Evolutionary conservation across 2,113 vertebrate species (phyloP).

Genomic region (Apaloderma vittatum): DNA sequence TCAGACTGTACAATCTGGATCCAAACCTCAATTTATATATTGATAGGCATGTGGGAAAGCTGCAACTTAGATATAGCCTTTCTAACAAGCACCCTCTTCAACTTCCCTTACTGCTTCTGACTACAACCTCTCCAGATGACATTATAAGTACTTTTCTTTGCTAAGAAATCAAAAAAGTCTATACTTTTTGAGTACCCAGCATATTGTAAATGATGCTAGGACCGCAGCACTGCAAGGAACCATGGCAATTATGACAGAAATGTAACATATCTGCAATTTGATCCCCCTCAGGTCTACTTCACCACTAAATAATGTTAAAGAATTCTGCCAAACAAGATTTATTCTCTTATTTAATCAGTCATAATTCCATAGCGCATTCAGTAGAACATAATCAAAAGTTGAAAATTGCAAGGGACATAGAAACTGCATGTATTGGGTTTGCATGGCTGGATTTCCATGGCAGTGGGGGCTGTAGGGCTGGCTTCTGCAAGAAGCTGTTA

Average conservation of each 20-base stretch:
- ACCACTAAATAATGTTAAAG: neutral
- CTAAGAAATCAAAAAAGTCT: neutral
- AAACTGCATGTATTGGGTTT: too few relatives aligned
- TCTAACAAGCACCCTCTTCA: neutral
- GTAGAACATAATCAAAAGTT: neutral
- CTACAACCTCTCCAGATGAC: neutral
- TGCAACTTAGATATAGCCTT: neutral
- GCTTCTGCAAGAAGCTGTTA: too few relatives aligned
- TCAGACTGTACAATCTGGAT: neutral
- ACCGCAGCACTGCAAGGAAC: neutral
- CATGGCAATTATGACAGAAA: neutral
- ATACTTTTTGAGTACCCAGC: neutral
- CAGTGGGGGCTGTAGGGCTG: too few relatives aligned
- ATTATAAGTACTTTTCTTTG: neutral
- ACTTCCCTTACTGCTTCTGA: neutral
- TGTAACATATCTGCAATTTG: neutral
- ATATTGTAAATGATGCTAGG: neutral
- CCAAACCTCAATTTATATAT: neutral
- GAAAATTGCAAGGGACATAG: neutral
- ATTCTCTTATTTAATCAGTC: neutral
- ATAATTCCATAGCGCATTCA: neutral
- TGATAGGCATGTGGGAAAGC: neutral
- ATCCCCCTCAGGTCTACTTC: neutral
- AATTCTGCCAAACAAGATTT: neutral
- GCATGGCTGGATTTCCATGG: too few relatives aligned